phyloP scores from a whole-genome alignment of 2,797 vertebrate genomes.

The Chiroxiphia lanceolata region DNA sequence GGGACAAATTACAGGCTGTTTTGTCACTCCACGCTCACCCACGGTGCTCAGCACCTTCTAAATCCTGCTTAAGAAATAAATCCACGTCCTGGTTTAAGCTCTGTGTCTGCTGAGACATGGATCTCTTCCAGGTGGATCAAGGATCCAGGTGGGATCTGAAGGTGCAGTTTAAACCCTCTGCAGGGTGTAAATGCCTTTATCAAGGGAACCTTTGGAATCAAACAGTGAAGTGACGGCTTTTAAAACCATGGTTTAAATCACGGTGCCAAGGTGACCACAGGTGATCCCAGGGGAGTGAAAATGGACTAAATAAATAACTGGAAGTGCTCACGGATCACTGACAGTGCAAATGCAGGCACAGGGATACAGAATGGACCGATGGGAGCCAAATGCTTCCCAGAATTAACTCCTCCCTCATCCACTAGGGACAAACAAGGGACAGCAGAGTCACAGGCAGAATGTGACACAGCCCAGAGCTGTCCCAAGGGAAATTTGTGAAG shows the following conservation, averaged over 20 bases:
- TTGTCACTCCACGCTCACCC: not conserved
- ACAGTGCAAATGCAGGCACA: not conserved
- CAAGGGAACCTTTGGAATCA: not conserved
- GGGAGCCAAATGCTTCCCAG: not conserved
- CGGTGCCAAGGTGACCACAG: not conserved
- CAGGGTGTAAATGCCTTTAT: not conserved
- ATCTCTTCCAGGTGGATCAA: not conserved
- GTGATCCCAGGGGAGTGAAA: not conserved
- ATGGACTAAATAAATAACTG: not conserved
- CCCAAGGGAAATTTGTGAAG: not conserved
- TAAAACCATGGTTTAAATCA: not conserved
- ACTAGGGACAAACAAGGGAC: not conserved
- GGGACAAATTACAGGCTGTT: not conserved
- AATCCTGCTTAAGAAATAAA: not conserved
- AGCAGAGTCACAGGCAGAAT: not conserved
- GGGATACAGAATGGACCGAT: not conserved
- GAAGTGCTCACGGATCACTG: not conserved
- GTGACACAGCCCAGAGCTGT: not conserved
- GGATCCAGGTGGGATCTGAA: not conserved
- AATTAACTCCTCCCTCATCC: not conserved
- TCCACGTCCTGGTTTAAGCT: not conserved
- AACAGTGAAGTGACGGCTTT: not conserved
- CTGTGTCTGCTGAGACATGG: not conserved
- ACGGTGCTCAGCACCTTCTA: not conserved
- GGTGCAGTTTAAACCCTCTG: not conserved